Percentiles rank a stretch among this genome's conserved stretches.
Evolutionary conservation across 2,888 invertebrate species (phyloP).

Genomic region (Drosophila nigricruria): DNA sequence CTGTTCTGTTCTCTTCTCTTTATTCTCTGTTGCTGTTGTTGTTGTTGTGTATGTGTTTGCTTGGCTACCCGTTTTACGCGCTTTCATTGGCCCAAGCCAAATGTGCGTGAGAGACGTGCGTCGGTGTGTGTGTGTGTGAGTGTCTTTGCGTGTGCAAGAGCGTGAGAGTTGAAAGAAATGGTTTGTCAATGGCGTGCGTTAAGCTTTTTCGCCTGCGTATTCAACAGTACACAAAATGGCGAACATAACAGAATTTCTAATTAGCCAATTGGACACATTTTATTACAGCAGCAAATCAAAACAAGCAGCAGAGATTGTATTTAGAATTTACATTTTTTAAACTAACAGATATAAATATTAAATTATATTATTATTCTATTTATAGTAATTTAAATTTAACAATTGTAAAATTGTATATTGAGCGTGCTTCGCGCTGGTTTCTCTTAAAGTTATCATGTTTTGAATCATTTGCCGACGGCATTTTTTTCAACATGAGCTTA

Average conservation of each 20-base stretch:
- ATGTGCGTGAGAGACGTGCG: constrained; percentile 61
- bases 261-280: constrained; percentile 43
- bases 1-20: constrained; percentile 19
- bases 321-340: neutral
- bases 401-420: neutral
- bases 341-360: neutral
- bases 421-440: neutral
- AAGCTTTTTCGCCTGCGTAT: constrained; percentile 61
- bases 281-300: neutral
- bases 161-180: constrained; percentile 37
- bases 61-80: constrained; percentile 85
- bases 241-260: constrained; percentile 31
- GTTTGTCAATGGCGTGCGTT: constrained; percentile 60
- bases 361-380: too few species aligned
- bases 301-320: neutral
- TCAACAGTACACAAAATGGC: constrained; percentile 71
- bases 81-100: constrained; percentile 82
- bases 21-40: constrained; percentile 21
- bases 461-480: constrained; percentile 45
- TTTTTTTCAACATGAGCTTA: constrained; percentile 17
- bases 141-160: constrained; percentile 4
- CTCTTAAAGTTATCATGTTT: neutral
- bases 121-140: constrained; percentile 4
- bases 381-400: neutral
- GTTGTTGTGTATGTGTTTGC: constrained; percentile 32